phyloP scores from a whole-genome alignment of 2,888 invertebrate genomes.

The Auanema sp. region DNA sequence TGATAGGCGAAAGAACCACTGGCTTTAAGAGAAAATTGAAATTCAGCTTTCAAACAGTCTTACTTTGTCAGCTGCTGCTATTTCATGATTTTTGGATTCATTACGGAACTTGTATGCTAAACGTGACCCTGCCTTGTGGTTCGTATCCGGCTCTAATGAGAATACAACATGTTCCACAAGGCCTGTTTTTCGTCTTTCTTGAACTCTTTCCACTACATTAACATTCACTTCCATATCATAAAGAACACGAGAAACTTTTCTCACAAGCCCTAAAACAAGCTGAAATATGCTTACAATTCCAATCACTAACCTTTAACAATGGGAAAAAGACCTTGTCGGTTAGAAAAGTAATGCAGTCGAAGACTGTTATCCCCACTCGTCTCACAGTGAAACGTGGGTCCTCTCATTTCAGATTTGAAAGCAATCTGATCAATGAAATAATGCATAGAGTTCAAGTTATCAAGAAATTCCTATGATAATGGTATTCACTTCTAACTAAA shows the following conservation, averaged over 20 bases:
- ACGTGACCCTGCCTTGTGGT: slow-evolving; percentile 39
- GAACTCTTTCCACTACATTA: slow-evolving; percentile 51
- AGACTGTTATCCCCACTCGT: slow-evolving; percentile 35
- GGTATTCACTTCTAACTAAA: slow-evolving; percentile 4
- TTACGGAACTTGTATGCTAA: slow-evolving; percentile 39
- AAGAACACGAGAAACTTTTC: slow-evolving; percentile 44
- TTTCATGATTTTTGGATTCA: slow-evolving; percentile 20
- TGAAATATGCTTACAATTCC: not conserved
- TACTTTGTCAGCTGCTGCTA: not conserved
- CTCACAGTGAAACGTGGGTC: slow-evolving; percentile 52
- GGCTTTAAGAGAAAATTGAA: not conserved
- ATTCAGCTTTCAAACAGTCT: not conserved
- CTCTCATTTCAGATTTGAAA: slow-evolving; percentile 55
- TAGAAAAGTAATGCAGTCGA: slow-evolving; percentile 56
- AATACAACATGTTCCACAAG: slow-evolving; percentile 55
- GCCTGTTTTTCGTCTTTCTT: slow-evolving; percentile 50
- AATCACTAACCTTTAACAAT: slow-evolving; percentile 46
- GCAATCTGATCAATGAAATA: slow-evolving; percentile 61
- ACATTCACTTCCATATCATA: slow-evolving; percentile 55
- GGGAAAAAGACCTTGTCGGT: slow-evolving; percentile 55
- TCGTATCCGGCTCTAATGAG: slow-evolving; percentile 48
- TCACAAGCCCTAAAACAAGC: slow-evolving; percentile 37
- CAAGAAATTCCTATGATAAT: slow-evolving; percentile 49
- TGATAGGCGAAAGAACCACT: slow-evolving; percentile 10
- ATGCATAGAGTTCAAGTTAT: slow-evolving; percentile 59